A percentile compares a stretch with the other conserved stretches of the same genome.
phyloP scores from a whole-genome alignment of 2,113 vertebrate genomes.

The Varanus komodoensis region DNA sequence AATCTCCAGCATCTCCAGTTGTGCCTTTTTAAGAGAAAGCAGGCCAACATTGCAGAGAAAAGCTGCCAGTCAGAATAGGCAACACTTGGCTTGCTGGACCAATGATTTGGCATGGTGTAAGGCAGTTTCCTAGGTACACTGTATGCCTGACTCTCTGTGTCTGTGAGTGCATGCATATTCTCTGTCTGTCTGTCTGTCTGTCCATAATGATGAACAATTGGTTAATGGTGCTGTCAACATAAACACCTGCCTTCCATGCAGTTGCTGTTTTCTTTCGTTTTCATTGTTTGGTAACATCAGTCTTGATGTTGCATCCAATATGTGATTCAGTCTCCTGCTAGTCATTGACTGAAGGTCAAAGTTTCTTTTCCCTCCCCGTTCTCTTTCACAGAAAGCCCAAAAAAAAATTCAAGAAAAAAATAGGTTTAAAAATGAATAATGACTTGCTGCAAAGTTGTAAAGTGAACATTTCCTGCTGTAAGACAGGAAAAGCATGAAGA shows the following conservation, averaged over 20 bases:
- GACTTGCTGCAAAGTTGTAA: slow-evolving; percentile 6
- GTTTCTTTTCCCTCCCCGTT: slow-evolving; percentile 24
- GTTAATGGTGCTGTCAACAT: neutral
- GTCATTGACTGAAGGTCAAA: slow-evolving; percentile 37
- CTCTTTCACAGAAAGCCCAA: slow-evolving; percentile 30
- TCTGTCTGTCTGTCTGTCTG: too few relatives aligned
- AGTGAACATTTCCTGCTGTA: slow-evolving; percentile 32
- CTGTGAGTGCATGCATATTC: too few relatives aligned
- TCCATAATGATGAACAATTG: neutral
- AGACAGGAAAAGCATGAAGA: neutral
- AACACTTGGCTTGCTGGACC: too few relatives aligned
- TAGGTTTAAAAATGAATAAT: slow-evolving; percentile 32
- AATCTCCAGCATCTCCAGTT: too few relatives aligned
- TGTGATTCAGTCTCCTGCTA: slow-evolving; percentile 16
- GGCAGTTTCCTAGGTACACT: too few relatives aligned
- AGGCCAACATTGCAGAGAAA: too few relatives aligned
- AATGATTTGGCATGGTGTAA: too few relatives aligned
- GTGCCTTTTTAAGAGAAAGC: too few relatives aligned
- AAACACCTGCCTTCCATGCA: neutral
- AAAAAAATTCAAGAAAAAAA: slow-evolving; percentile 17
- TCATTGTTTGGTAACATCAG: neutral
- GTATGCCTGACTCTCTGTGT: too few relatives aligned
- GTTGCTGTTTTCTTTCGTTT: neutral
- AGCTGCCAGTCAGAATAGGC: too few relatives aligned
- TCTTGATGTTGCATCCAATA: neutral